Conservation (phyloP, 2,888 invertebrate species). For the Diarsia rubi region DNA sequence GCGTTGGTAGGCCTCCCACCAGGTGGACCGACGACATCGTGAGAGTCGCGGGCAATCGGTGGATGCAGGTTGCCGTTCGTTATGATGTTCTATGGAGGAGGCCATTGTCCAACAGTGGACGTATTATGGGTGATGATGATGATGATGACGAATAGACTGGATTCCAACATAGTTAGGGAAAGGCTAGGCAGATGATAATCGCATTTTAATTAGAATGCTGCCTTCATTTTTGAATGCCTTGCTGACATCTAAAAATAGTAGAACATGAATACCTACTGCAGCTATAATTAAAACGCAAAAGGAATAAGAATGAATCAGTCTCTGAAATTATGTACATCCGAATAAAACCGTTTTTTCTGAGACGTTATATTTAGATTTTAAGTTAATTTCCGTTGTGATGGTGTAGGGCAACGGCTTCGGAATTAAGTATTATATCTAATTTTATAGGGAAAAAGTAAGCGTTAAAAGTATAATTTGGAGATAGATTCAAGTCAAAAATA, state of each 20-base stretch:
- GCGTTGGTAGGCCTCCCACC: too few relatives aligned
- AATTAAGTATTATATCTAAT: not conserved
- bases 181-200: too few relatives aligned
- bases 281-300: not conserved
- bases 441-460: not conserved
- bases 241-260: not conserved
- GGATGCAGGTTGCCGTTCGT: too few relatives aligned
- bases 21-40: too few relatives aligned
- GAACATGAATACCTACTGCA: not conserved
- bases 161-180: too few relatives aligned
- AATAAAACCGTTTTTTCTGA: not conserved
- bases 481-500: not conserved
- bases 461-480: not conserved
- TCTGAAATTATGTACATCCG: not conserved
- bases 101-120: too few relatives aligned
- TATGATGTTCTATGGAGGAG: too few relatives aligned
- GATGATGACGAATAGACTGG: too few relatives aligned
- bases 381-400: not conserved
- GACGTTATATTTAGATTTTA: not conserved
- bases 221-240: not conserved
- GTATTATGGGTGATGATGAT: too few relatives aligned
- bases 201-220: not conserved
- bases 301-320: not conserved
- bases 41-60: too few relatives aligned
- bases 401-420: not conserved